phyloP scores from a whole-genome alignment of 2,113 vertebrate species.

The Atherinomorus stipes region DNA sequence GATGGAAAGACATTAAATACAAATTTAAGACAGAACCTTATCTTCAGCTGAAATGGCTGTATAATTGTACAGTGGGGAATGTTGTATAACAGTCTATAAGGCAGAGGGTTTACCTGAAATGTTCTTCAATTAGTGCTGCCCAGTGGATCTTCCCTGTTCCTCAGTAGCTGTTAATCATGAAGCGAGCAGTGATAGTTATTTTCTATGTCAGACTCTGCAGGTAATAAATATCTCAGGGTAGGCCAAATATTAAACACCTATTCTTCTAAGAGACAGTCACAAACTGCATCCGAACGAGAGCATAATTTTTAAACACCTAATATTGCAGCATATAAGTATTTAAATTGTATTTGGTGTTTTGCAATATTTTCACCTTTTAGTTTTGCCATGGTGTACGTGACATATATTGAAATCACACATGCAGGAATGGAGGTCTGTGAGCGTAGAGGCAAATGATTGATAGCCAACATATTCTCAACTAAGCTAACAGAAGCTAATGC shows the following conservation, averaged over 20 bases:
- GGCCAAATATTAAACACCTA: not conserved
- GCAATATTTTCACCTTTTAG: too few species aligned
- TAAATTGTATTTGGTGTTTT: too few species aligned
- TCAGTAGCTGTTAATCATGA: not conserved
- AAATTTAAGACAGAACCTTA: conserved; percentile 55
- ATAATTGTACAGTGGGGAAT: conserved; percentile 55
- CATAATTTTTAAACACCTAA: too few species aligned
- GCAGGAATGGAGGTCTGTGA: too few species aligned
- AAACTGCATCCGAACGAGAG: not conserved
- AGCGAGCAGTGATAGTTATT: conserved; percentile 4
- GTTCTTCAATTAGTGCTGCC: conserved; percentile 5
- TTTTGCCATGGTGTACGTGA: too few species aligned
- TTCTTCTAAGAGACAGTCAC: not conserved
- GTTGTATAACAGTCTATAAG: conserved; percentile 12
- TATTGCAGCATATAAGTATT: too few species aligned
- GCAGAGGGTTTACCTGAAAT: conserved; percentile 9
- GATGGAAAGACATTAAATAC: conserved; percentile 31
- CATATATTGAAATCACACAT: too few species aligned
- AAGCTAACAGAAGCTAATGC: too few species aligned
- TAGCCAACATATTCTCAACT: too few species aligned
- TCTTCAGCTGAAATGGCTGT: conserved; percentile 43
- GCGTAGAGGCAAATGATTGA: too few species aligned
- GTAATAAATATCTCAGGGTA: not conserved
- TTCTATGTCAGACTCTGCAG: not conserved
- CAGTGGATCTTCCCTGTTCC: not conserved